phyloP scores from a whole-genome alignment of 2,797 vertebrate genomes.

The Ctenochaetus hawaiiensis region DNA sequence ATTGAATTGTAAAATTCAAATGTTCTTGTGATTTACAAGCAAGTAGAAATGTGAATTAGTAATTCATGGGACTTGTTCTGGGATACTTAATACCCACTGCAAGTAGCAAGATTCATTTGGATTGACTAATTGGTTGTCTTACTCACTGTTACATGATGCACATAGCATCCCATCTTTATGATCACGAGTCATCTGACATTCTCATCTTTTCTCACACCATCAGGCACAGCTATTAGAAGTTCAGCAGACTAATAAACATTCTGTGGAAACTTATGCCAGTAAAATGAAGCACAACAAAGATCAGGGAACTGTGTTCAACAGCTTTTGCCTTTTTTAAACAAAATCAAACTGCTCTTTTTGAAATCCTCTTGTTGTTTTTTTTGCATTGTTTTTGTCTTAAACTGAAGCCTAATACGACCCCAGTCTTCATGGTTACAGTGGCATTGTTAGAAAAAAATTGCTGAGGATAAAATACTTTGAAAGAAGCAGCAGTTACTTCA shows the following conservation, averaged over 20 bases:
- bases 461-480: slow-evolving; percentile 10
- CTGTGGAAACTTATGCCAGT: slow-evolving; percentile 42
- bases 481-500: slow-evolving; percentile 3
- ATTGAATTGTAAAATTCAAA: slow-evolving; percentile 55
- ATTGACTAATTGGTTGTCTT: slow-evolving; percentile 69
- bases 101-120: slow-evolving; percentile 60
- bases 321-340: slow-evolving; percentile 5
- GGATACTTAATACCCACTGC: slow-evolving; percentile 54
- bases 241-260: slow-evolving; percentile 45
- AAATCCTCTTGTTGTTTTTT: slow-evolving; percentile 1
- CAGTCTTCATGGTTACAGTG: slow-evolving; percentile 3
- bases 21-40: slow-evolving; percentile 68
- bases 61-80: slow-evolving; percentile 48
- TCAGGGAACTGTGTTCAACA: slow-evolving; percentile 6
- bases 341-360: slow-evolving; percentile 13
- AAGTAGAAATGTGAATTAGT: slow-evolving; percentile 60
- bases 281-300: slow-evolving; percentile 30
- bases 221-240: slow-evolving; percentile 52
- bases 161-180: slow-evolving; percentile 57
- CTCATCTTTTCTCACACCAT: slow-evolving; percentile 56
- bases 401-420: background rate
- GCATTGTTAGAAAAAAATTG: slow-evolving; percentile 17
- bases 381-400: background rate
- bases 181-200: slow-evolving; percentile 73
- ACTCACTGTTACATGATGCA: slow-evolving; percentile 70